These are phyloP conservation scores for Anguilla marmorata DNA, from an alignment of 2,797 vertebrate species.

Conservation along the genomic window DNA sequence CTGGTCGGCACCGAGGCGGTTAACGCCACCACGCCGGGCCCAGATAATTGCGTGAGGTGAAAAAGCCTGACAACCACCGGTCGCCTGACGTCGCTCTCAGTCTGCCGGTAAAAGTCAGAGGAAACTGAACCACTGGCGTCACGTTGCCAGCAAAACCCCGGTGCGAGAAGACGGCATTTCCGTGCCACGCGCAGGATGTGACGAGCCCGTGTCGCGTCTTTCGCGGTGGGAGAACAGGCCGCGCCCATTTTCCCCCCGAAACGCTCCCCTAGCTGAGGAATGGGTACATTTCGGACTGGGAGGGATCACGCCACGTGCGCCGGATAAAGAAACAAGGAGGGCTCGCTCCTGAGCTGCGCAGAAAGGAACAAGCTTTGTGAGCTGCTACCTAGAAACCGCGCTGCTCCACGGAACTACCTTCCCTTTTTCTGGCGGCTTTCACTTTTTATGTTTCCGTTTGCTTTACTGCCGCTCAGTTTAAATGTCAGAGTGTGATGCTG, in stretches of 20 bases:
- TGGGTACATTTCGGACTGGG: neutral
- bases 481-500: neutral
- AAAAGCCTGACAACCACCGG: conserved; percentile 37
- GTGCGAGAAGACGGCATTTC: conserved; percentile 17
- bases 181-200: neutral
- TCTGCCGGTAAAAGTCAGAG: neutral
- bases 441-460: neutral
- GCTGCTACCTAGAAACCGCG: neutral
- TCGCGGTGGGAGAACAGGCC: neutral
- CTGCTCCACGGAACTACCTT: neutral
- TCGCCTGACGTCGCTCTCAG: neutral
- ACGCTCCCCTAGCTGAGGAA: neutral
- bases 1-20: neutral
- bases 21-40: neutral
- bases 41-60: neutral
- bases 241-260: neutral
- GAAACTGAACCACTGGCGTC: neutral
- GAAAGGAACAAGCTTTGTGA: neutral
- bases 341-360: neutral
- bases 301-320: neutral
- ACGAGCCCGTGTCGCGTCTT: neutral
- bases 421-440: neutral
- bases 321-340: neutral
- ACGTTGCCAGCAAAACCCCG: neutral
- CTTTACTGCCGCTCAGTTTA: neutral